Base-by-base conservation (phyloP, 2,888 invertebrate species). In the Polydesmus complanatus region DNA sequence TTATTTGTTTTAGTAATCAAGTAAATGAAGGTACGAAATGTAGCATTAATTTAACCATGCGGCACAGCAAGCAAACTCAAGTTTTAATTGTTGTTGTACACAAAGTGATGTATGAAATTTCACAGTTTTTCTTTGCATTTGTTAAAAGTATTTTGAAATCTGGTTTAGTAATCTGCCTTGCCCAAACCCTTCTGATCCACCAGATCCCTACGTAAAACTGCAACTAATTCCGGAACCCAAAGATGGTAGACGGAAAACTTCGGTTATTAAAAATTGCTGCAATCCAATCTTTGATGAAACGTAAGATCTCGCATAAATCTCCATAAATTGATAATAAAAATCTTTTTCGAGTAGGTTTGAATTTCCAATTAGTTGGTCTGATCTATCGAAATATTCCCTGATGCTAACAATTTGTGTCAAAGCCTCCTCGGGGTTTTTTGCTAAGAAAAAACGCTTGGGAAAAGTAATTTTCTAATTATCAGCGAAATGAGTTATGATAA, bases 261-360 rank as follows among this genome's bases (percentile, higher is more conserved):
- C 79, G 67, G 85, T 87, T n/a, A 77, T 87, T 64, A 92, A 91
- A 72, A 91, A 94, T 73, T 90, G 84, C 71, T 90, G 91, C 70
- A 89, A 88, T 79, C 93, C 94, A 0, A 80, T 86, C 26, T 95
- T 85, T 73, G 93, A 95, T 73, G 89, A 92, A 71, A 85, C 85
- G 74, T 74, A 66, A 67, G 73, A 8, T 37, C 14, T 37, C 37
- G 14, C 8, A 8, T 37, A 37, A 37, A 37, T 8, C 37, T 5
- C 8, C 5, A 37, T 37, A 37, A n/a, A n/a, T 5, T 37, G 14
- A 5, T 37, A 8, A 37, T 37, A 8, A 37, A 37, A 37, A 37
- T 37, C 14, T 8, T 37, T 37, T 37, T 37, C 8, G 5, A 8
- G 5, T 37, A 37, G 37, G 37, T 37, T 37, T 37, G 37, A 37